Conservation (phyloP, 2,113 vertebrate genomes). For the Pelecanus crispus region DNA sequence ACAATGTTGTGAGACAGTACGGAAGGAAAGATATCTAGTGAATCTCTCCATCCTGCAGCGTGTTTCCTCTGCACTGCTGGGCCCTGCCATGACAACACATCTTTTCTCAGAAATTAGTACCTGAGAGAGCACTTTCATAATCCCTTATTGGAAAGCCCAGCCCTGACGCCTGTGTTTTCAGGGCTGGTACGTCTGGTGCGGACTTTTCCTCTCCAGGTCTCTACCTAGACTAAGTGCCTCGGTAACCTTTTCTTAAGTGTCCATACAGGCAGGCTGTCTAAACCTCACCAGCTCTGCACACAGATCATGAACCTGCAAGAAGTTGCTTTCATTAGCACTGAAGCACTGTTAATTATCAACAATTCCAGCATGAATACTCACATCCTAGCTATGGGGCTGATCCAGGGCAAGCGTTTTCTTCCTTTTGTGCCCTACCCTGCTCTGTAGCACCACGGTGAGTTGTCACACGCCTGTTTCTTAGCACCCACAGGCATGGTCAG, state of each 20-base stretch:
- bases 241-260: background rate
- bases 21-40: background rate
- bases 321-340: background rate
- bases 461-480: background rate
- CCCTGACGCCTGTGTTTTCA: background rate
- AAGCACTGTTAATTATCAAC: background rate
- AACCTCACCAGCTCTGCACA: background rate
- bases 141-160: background rate
- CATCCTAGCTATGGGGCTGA: background rate
- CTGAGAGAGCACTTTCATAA: background rate
- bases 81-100: background rate
- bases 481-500: background rate
- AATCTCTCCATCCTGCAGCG: background rate
- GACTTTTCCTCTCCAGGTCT: background rate
- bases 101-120: background rate
- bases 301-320: background rate
- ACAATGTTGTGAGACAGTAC: background rate
- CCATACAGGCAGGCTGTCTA: background rate
- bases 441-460: rapidly evolving
- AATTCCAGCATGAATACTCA: background rate
- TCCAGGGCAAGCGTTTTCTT: background rate
- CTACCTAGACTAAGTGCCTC: background rate
- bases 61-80: background rate
- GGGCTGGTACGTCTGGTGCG: background rate
- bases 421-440: background rate